Evolutionary conservation across 2,797 vertebrate genomes (phyloP).

Genomic region (Sebastiscus tertius): DNA sequence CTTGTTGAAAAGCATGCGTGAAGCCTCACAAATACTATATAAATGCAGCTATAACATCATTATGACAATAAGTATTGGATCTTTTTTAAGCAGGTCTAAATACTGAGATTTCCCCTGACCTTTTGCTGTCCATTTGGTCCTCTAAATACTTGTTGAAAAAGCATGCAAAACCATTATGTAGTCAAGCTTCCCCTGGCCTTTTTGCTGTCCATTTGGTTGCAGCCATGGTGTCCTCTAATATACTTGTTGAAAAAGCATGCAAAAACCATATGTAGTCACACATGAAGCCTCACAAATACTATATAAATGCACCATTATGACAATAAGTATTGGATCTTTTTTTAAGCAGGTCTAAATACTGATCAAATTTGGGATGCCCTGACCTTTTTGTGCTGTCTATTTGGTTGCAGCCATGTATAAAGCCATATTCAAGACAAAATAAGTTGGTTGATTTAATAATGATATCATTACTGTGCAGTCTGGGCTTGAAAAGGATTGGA

Average conservation of each 20-base stretch:
- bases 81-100: neutral
- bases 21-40: neutral
- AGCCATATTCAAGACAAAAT: neutral
- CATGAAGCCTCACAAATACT: neutral
- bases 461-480: conserved; percentile 37
- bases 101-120: no score
- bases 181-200: no score
- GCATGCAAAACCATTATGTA: no score
- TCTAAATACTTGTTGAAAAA: no score
- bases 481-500: conserved; percentile 31
- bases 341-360: neutral
- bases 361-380: neutral
- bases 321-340: neutral
- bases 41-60: neutral
- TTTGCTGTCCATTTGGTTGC: no score
- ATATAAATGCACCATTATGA: neutral
- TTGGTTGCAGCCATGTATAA: neutral
- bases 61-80: neutral
- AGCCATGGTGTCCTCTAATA: neutral
- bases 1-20: neutral
- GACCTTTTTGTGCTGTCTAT: neutral
- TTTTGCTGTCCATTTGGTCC: no score
- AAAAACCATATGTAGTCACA: neutral
- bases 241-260: conserved; percentile 7
- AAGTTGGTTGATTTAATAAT: conserved; percentile 38